Conservation (phyloP, 2,888 invertebrate genomes). For the Strigamia crassipes region DNA sequence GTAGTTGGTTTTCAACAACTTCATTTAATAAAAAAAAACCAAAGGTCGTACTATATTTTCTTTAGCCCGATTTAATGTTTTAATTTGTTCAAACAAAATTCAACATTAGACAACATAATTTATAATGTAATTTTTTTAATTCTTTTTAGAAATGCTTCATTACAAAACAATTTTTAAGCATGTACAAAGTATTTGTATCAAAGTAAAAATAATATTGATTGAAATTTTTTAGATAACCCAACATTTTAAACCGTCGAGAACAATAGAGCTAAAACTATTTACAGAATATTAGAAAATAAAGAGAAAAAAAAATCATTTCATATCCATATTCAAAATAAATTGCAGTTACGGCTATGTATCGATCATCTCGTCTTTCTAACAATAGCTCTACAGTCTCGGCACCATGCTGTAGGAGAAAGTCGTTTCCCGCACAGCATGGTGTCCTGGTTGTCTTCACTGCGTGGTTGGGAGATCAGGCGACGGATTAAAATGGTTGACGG, state of each 20-base stretch:
- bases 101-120: background rate
- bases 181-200: background rate
- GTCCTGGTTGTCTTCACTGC: constrained; percentile 18
- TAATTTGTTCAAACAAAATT: background rate
- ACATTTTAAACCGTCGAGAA: background rate
- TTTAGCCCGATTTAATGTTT: background rate
- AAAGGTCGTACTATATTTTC: background rate
- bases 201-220: background rate
- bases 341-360: background rate
- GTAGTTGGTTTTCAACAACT: background rate
- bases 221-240: background rate
- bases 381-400: constrained; percentile 30
- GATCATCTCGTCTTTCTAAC: background rate
- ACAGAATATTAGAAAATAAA: constrained; percentile 5
- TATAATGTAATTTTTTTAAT: constrained; percentile 22
- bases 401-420: constrained; percentile 11
- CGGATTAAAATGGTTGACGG: background rate
- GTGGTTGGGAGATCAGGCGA: background rate
- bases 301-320: background rate
- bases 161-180: constrained; percentile 17
- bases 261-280: constrained; percentile 11
- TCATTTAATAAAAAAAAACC: background rate
- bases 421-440: constrained; percentile 12
- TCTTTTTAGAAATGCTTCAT: constrained; percentile 13
- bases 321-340: background rate